Evolutionary conservation across 92 coral and sea anemone genomes (phyloP).

Genomic region (Porites divaricata): DNA sequence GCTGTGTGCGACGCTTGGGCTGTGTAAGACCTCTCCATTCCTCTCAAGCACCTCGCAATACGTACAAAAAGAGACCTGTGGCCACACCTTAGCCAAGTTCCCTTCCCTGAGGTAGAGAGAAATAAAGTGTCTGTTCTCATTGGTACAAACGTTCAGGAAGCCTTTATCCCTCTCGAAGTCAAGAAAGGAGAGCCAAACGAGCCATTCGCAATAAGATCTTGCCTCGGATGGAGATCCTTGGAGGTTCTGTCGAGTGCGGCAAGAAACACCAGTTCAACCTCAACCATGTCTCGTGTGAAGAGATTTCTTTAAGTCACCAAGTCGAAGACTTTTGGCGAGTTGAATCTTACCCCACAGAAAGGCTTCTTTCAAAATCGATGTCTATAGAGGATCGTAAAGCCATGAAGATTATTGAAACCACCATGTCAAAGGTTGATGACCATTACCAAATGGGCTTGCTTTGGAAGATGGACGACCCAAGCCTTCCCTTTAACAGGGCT

Average conservation of each 20-base stretch:
- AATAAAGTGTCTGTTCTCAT: slow-evolving; percentile 16
- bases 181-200: slow-evolving; percentile 20
- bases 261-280: too few relatives aligned
- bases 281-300: too few relatives aligned
- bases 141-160: background rate
- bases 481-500: slow-evolving; percentile 9
- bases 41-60: slow-evolving; percentile 25
- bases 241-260: too few relatives aligned
- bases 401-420: slow-evolving; percentile 10
- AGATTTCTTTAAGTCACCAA: slow-evolving; percentile 3
- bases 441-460: slow-evolving; percentile 52
- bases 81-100: too few relatives aligned
- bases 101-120: background rate
- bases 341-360: slow-evolving; percentile 8
- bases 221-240: too few relatives aligned
- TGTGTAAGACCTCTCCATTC: slow-evolving; percentile 29
- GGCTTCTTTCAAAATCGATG: background rate
- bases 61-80: too few relatives aligned
- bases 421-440: background rate
- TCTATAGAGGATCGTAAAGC: slow-evolving; percentile 25
- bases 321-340: slow-evolving; percentile 53
- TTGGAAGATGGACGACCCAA: slow-evolving; percentile 37
- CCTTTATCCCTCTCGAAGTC: slow-evolving; percentile 29
- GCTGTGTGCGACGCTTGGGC: slow-evolving; percentile 42
- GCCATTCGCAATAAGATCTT: background rate